Conservation (phyloP, 2,797 vertebrate genomes). For the Dipus sagitta region DNA sequence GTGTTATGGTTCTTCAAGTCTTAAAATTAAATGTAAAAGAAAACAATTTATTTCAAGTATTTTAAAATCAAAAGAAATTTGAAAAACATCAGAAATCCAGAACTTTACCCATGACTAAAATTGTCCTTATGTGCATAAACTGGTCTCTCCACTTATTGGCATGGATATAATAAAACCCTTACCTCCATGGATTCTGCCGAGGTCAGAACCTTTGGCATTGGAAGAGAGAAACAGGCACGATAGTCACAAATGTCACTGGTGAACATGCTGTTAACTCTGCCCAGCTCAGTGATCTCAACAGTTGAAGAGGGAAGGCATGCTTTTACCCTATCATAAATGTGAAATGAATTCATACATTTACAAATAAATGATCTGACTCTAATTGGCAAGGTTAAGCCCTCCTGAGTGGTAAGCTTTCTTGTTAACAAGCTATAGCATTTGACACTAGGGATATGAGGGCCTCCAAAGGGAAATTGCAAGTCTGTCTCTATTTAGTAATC, state of each 20-base stretch:
- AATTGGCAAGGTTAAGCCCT: constrained; percentile 67
- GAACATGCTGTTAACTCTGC: constrained; percentile 19
- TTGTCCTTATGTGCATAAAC: background rate
- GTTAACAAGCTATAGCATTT: constrained; percentile 67
- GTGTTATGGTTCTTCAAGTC: background rate
- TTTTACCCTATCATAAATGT: constrained; percentile 44
- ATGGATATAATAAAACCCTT: background rate
- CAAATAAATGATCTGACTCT: constrained; percentile 73
- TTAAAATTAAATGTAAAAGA: background rate
- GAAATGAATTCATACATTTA: constrained; percentile 56
- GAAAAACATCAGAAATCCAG: background rate
- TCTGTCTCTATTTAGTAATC: constrained; percentile 54
- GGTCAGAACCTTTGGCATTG: background rate
- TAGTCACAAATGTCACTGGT: constrained; percentile 14
- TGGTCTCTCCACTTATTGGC: background rate
- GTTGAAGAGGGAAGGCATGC: constrained; percentile 32
- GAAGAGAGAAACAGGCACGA: background rate
- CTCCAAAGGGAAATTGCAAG: constrained; percentile 50
- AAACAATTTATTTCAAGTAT: background rate
- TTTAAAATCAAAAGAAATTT: background rate
- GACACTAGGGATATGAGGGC: constrained; percentile 23
- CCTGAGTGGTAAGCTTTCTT: constrained; percentile 52
- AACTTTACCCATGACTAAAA: constrained; percentile 12
- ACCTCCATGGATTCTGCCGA: background rate
- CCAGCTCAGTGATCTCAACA: constrained; percentile 4